Evolutionary conservation across 2,113 vertebrate species (phyloP), one percentile per base, ranked within the genome.

Genomic region (Polyodon spathula): DNA sequence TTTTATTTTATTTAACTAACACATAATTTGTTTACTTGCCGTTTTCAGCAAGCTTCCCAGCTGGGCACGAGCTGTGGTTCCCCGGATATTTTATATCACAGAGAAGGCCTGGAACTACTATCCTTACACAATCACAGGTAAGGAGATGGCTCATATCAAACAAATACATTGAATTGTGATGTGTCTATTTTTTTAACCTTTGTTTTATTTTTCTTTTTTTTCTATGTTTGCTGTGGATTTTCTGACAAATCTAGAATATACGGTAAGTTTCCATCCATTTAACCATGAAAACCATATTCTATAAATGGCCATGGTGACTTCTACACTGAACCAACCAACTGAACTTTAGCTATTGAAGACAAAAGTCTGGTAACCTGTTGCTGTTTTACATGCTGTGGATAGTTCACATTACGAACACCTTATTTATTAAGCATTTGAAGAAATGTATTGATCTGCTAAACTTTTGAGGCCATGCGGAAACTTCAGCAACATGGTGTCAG

Each of bases 81-180:
- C 84, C 0, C 77, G 83, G 37, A 83, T 88, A 57, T 85, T 87
- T 72, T 89, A 83, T 66, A 73, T 89, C 67, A 86, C 84, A 0
- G 84, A 87, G 73, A 87, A 84, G 44, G 83, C 81, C 53, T 85
- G 84, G 82, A 87, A 88, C 71, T 84, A 87, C 63, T 88, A 87
- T 41, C 85, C 85, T 1, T 86, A 85, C 62, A 87, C 86, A 54
- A 81, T 87, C 70, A 86, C 86, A 0, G 85, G 86, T 88, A 74
- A 74, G 60, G 8, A 9, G 17, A 42, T 17, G 37, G 37, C 17
- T n/a, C n/a, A 7, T 41, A 12, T 40, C 14, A 7, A 7, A 12
- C 8, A 5, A 39, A 54, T 5, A 27, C 27, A 27, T 42, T 43
- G 9, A 38, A 43, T 44, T 16, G 40, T 11, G 4, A 14, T 58